Conservation (phyloP, 92 coral and sea anemone genomes). For the Porites lobata region DNA sequence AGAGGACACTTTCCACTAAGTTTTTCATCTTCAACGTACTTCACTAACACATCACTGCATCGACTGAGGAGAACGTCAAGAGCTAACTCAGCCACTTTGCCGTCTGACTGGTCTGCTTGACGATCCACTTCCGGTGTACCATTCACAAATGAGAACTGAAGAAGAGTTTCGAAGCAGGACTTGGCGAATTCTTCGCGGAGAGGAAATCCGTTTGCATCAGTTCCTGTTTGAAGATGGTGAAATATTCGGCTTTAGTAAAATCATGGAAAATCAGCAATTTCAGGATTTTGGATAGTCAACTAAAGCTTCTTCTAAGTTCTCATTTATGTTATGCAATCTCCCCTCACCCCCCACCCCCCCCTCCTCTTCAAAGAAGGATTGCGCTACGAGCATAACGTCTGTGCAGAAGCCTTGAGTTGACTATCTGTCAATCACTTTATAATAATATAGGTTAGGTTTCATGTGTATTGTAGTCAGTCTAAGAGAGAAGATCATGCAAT, state of each 20-base stretch:
- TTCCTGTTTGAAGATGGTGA: slow-evolving; percentile 60
- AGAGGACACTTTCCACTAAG: slow-evolving; percentile 98
- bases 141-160: slow-evolving; percentile 95
- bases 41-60: slow-evolving; percentile 92
- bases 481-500: too few species aligned
- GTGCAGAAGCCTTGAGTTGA: too few species aligned
- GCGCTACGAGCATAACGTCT: too few species aligned
- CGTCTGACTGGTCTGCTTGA: slow-evolving; percentile 68
- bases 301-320: too few species aligned
- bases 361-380: too few species aligned
- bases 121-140: slow-evolving; percentile 82
- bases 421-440: too few species aligned
- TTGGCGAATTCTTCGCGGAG: slow-evolving; percentile 98
- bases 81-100: slow-evolving; percentile 94
- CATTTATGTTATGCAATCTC: too few species aligned
- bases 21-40: slow-evolving; percentile 93
- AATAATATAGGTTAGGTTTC: too few species aligned
- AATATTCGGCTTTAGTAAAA: not conserved
- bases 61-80: slow-evolving; percentile 92
- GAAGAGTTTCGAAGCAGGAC: slow-evolving; percentile 95
- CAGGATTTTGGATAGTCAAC: too few species aligned
- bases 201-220: slow-evolving; percentile 93
- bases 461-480: too few species aligned
- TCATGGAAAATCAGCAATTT: not conserved
- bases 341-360: too few species aligned